Conservation (phyloP, 92 coral and sea anemone species). For the Palythoa grandiflora region DNA sequence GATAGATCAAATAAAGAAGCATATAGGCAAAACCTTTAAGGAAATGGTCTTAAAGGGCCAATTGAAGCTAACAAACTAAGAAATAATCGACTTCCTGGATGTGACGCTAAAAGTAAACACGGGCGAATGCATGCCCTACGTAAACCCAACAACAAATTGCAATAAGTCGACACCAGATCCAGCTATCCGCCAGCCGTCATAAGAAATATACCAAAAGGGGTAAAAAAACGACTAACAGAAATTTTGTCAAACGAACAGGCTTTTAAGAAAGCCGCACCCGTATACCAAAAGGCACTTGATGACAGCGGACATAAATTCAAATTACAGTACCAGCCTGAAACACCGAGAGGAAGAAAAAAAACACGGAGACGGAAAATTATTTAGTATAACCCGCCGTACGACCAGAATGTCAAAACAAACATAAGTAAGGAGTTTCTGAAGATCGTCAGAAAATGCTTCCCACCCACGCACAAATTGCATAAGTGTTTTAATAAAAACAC, state of each 20-base stretch:
- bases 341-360: conserved; percentile 2
- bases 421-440: conserved; percentile 19
- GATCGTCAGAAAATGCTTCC: conserved; percentile 29
- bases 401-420: conserved; percentile 23
- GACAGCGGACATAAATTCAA: conserved; percentile 19
- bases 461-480: conserved; percentile 19
- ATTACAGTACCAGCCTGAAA: conserved; percentile 2
- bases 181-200: conserved; percentile 14
- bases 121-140: not conserved
- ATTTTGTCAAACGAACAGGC: not conserved
- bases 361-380: not conserved
- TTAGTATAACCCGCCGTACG: conserved; percentile 26
- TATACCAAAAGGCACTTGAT: conserved; percentile 16
- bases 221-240: conserved; percentile 23
- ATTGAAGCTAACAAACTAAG: not conserved
- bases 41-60: not conserved
- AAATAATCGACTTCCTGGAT: not conserved
- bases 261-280: conserved; percentile 10
- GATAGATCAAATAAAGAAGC: not conserved
- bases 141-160: conserved; percentile 16
- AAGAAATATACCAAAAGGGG: not conserved
- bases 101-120: not conserved
- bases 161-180: conserved; percentile 10
- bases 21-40: not conserved
- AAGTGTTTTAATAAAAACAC: conserved; percentile 12